phyloP scores from a whole-genome alignment of 2,888 invertebrate genomes.

The Leptinotarsa juncta region DNA sequence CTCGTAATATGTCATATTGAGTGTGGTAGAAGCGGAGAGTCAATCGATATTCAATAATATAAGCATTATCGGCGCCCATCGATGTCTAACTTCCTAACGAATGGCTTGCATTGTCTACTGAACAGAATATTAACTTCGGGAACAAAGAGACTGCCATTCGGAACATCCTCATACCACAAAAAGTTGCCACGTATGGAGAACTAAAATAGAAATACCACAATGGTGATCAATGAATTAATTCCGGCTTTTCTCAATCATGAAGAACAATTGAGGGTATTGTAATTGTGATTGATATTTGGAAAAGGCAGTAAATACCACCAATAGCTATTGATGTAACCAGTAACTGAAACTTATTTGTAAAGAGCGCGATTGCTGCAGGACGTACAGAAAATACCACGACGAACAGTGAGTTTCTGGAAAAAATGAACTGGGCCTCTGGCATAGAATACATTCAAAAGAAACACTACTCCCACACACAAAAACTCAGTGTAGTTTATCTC shows the following conservation, averaged over 20 bases:
- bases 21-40: background rate
- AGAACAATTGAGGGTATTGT: background rate
- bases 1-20: slow-evolving; percentile 10
- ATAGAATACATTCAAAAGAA: too few relatives aligned
- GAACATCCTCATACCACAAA: slow-evolving; percentile 4
- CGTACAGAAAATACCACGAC: too few relatives aligned
- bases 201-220: slow-evolving; percentile 19
- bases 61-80: slow-evolving; percentile 10
- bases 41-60: slow-evolving; percentile 30
- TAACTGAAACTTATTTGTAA: too few relatives aligned
- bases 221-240: slow-evolving; percentile 1
- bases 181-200: slow-evolving; percentile 11
- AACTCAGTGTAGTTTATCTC: too few relatives aligned
- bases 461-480: too few relatives aligned
- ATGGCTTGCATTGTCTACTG: slow-evolving; percentile 8
- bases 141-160: slow-evolving; percentile 17
- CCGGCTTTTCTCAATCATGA: background rate
- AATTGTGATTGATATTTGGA: background rate
- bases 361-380: too few relatives aligned
- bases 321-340: too few relatives aligned
- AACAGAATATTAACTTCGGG: slow-evolving; percentile 5
- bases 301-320: too few relatives aligned
- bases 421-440: too few relatives aligned
- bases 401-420: too few relatives aligned
- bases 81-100: slow-evolving; percentile 6